Evolutionary conservation across 2,888 invertebrate species (phyloP).

Genomic region (Coremacera marginata): DNA sequence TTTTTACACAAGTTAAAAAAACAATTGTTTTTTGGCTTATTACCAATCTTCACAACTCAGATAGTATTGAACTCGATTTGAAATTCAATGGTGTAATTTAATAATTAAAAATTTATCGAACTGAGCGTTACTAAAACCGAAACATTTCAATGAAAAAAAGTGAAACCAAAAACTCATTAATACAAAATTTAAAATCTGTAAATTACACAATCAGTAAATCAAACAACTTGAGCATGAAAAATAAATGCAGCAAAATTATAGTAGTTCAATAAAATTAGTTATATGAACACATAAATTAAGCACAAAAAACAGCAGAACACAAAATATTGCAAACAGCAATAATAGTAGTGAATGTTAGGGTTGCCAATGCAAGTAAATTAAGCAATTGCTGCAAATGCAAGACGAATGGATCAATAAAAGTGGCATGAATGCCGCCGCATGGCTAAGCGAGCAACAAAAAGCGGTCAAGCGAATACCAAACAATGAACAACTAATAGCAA

Average conservation of each 20-base stretch:
- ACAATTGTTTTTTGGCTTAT: no score
- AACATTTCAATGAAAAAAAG: background rate
- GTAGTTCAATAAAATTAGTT: background rate
- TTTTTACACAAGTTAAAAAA: no score
- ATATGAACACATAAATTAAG: background rate
- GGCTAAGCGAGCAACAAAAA: background rate
- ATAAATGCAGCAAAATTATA: background rate
- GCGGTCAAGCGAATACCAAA: background rate
- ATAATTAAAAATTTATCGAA: no score
- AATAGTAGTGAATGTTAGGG: background rate
- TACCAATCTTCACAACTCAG: no score
- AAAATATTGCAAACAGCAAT: background rate
- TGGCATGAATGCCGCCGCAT: no score
- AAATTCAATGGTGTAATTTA: no score
- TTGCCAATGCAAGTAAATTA: background rate
- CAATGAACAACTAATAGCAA: background rate
- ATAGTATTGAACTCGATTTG: no score
- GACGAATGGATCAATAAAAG: no score
- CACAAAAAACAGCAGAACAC: background rate
- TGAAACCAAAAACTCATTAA: background rate
- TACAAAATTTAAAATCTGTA: background rate
- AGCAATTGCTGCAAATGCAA: no score
- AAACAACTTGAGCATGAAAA: background rate
- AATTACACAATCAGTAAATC: background rate
- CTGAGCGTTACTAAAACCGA: no score